Conservation (phyloP, 2,797 vertebrate species). For the Peromyscus melanophrys region DNA sequence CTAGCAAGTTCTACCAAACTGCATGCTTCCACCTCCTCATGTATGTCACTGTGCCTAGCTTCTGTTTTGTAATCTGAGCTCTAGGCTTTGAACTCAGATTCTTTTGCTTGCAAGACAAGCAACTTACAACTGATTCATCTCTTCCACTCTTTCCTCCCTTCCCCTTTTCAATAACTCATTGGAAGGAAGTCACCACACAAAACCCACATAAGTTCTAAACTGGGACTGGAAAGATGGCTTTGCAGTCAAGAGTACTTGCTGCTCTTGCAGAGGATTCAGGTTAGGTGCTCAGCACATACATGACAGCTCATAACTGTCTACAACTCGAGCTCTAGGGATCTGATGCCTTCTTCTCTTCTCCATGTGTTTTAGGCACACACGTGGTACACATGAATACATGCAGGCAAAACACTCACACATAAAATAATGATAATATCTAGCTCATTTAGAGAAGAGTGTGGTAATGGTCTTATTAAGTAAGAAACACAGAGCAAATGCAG, state of each 20-base stretch:
- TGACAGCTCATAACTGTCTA: too few species aligned
- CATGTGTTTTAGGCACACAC: neutral
- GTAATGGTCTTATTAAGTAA: too few species aligned
- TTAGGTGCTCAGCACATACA: neutral
- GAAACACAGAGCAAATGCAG: too few species aligned
- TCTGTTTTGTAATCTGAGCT: neutral
- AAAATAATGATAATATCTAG: neutral
- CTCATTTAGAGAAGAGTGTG: neutral
- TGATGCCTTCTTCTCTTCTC: neutral
- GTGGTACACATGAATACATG: neutral
- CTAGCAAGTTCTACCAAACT: neutral
- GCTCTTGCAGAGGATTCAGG: neutral
- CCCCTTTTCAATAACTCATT: neutral
- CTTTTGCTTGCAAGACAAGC: neutral
- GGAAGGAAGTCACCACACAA: neutral
- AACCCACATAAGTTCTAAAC: neutral
- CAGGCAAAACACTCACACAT: neutral
- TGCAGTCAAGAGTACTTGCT: neutral
- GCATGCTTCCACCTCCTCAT: neutral
- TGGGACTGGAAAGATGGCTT: neutral
- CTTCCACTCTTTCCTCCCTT: neutral
- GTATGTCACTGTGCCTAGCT: neutral
- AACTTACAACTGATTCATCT: neutral
- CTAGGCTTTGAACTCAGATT: neutral
- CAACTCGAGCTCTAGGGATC: neutral